Conservation (phyloP, 2,888 invertebrate species). For the Dasypolia templi region DNA sequence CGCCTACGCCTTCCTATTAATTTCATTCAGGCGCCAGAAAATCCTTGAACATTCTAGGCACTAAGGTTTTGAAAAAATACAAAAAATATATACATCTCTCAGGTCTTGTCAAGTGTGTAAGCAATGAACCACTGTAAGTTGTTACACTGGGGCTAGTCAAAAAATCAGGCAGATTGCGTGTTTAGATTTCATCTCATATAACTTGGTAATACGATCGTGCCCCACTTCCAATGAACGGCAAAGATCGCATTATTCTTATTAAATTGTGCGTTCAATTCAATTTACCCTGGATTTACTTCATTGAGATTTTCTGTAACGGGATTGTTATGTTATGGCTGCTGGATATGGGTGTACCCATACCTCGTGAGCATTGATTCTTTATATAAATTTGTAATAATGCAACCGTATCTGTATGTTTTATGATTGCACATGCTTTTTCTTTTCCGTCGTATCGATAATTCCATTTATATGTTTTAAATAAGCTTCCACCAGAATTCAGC, state of each 20-base stretch:
- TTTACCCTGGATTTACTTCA: slow-evolving; percentile 47
- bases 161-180: slow-evolving; percentile 47
- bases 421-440: too few species aligned
- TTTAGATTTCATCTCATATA: slow-evolving; percentile 73
- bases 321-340: slow-evolving; percentile 17
- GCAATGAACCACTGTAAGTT: too few species aligned
- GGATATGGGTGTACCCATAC: slow-evolving; percentile 12
- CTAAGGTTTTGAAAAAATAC: neutral
- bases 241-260: slow-evolving; percentile 63
- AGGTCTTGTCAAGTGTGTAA: too few species aligned
- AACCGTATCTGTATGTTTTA: neutral
- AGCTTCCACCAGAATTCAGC: too few species aligned
- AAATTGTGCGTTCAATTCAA: slow-evolving; percentile 55
- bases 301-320: slow-evolving; percentile 42
- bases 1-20: neutral
- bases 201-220: slow-evolving; percentile 72
- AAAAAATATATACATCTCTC: too few species aligned
- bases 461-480: too few species aligned
- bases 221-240: slow-evolving; percentile 61
- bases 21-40: neutral
- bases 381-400: neutral
- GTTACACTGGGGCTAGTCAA: neutral
- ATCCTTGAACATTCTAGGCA: neutral
- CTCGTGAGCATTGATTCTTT: neutral
- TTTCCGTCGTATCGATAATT: too few species aligned